Conservation (phyloP, 2,797 vertebrate genomes). For the Eulemur mongoz region DNA sequence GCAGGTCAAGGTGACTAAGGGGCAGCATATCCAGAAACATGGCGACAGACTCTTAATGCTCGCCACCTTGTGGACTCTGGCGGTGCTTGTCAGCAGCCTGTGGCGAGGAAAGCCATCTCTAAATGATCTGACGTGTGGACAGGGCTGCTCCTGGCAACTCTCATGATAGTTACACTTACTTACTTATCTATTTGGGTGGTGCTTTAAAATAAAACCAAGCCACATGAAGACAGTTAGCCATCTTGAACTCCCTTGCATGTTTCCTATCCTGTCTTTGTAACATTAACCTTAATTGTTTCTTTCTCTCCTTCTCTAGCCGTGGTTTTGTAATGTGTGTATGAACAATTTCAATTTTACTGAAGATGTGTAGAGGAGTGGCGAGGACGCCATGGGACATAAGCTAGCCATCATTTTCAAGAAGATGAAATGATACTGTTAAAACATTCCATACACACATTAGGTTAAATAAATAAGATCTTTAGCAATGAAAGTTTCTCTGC, state of each 20-base stretch:
- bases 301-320: not conserved
- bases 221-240: constrained; percentile 9
- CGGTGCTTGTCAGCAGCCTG: not conserved
- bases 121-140: not conserved
- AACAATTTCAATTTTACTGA: not conserved
- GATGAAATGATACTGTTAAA: not conserved
- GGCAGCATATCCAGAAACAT: not conserved
- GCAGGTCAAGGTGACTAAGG: not conserved
- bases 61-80: not conserved
- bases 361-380: not conserved
- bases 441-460: not conserved
- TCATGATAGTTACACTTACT: not conserved
- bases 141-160: not conserved
- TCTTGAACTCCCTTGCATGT: constrained; percentile 18
- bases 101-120: not conserved
- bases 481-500: not conserved
- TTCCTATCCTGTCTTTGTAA: not conserved
- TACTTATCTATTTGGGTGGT: not conserved
- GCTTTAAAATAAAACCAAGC: constrained; percentile 22
- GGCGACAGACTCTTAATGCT: not conserved
- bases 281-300: not conserved
- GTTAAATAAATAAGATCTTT: constrained; percentile 40
- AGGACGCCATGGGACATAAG: not conserved
- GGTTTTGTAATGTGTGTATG: not conserved
- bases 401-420: not conserved